These are phyloP conservation scores for Tinamus major DNA, from an alignment of 2,797 vertebrate genomes.

Conservation along the genomic window DNA sequence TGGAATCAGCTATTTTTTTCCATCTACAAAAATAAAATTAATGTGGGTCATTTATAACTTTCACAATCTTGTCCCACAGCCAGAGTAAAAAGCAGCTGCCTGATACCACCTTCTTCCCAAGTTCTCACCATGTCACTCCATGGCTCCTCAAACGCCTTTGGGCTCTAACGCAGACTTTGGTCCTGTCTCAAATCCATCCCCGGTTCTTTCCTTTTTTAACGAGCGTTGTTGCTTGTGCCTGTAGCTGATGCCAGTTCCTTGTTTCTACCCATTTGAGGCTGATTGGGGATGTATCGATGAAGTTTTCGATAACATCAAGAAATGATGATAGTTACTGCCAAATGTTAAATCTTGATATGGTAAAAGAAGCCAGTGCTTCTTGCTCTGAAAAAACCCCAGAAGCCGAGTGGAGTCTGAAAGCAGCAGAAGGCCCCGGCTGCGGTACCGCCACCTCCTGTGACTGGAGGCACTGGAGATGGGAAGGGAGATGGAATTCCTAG, in stretches of 20 bases:
- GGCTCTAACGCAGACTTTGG: background rate
- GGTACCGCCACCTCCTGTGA: background rate
- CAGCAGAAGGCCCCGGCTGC: background rate
- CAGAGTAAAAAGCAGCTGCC: background rate
- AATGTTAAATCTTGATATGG: background rate
- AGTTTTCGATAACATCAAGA: background rate
- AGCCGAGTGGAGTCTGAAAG: background rate
- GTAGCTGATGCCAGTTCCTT: background rate
- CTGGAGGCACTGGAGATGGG: background rate
- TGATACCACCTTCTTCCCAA: background rate
- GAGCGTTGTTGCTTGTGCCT: background rate
- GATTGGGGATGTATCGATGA: background rate
- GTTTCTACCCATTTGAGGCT: background rate
- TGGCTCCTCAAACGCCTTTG: background rate
- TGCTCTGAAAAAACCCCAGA: background rate
- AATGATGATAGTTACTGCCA: background rate
- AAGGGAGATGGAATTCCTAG: background rate
- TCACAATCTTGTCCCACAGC: background rate
- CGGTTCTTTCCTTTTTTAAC: background rate
- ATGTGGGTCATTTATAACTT: background rate
- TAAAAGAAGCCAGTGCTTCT: background rate
- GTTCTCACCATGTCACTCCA: background rate
- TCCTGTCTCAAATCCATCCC: background rate
- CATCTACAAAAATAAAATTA: background rate
- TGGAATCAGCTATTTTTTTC: slow-evolving; percentile 2